Conservation (phyloP, 2,888 invertebrate genomes). For the Augochlorella aurata region DNA sequence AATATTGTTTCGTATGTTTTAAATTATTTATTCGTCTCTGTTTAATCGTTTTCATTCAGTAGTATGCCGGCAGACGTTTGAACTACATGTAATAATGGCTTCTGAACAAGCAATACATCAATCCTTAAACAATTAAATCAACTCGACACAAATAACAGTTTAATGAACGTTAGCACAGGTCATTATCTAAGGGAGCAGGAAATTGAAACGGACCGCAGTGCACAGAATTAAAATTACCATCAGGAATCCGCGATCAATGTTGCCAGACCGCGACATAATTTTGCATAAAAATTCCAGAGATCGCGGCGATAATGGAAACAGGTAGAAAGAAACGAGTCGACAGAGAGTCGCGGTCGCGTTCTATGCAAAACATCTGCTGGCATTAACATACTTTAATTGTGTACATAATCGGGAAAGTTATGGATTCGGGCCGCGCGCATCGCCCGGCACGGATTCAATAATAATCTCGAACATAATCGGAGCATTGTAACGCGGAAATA, state of each 20-base stretch:
- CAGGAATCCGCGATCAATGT: neutral
- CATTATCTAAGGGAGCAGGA: neutral
- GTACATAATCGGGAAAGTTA: constrained; percentile 36
- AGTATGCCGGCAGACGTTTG: too few relatives aligned
- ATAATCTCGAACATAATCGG: constrained; percentile 48
- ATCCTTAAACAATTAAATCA: too few relatives aligned
- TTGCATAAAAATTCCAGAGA: constrained; percentile 2
- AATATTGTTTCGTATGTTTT: neutral
- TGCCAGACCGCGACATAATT: neutral
- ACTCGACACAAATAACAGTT: too few relatives aligned
- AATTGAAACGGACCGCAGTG: neutral
- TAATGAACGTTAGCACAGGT: too few relatives aligned
- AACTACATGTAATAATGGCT: too few relatives aligned
- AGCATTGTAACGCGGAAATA: constrained; percentile 32
- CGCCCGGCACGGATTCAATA: constrained; percentile 49
- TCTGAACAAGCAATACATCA: too few relatives aligned
- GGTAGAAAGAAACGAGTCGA: neutral
- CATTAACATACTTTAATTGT: constrained; percentile 42
- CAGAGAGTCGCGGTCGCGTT: constrained; percentile 3
- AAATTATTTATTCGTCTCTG: neutral
- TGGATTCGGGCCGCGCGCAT: constrained; percentile 49
- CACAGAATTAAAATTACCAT: neutral
- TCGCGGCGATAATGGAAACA: neutral
- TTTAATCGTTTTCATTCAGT: neutral
- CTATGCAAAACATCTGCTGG: constrained; percentile 41